Evolutionary conservation across 1,140 invertebrate genomes (phyloP).

Genomic region (Sarcophaga peregrina): DNA sequence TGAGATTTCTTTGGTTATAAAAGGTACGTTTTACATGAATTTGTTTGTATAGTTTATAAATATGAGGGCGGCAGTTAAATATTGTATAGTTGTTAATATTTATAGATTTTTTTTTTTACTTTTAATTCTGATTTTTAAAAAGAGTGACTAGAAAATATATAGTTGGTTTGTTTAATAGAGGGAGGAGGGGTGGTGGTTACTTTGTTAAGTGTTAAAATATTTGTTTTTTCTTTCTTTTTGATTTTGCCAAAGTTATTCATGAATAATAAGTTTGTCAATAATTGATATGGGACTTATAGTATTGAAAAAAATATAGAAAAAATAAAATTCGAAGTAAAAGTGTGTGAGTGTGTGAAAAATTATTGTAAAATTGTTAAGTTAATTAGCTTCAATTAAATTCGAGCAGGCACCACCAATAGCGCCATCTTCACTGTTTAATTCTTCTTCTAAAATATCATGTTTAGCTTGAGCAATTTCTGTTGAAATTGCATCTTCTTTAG

Average conservation of each 20-base stretch:
- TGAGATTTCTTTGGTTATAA: slow-evolving; percentile 32
- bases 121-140: background rate
- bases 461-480: background rate
- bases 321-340: background rate
- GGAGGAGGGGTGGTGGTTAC: background rate
- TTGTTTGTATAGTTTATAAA: slow-evolving; percentile 18
- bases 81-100: slow-evolving; percentile 18
- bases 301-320: background rate
- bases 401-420: slow-evolving; percentile 34
- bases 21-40: slow-evolving; percentile 29
- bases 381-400: slow-evolving; percentile 28
- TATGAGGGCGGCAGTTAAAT: slow-evolving; percentile 39
- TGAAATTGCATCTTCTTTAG: slow-evolving; percentile 11
- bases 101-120: background rate
- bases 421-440: slow-evolving; percentile 35
- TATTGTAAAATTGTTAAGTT: background rate
- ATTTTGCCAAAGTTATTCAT: background rate
- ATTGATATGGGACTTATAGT: background rate
- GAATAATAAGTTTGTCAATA: background rate
- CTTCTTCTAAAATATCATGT: slow-evolving; percentile 26
- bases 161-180: slow-evolving; percentile 13
- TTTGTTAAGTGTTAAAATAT: background rate
- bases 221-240: background rate
- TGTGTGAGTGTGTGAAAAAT: background rate
- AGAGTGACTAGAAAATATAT: slow-evolving; percentile 39